Conservation (phyloP, 2,888 invertebrate genomes). For the Drosophila trichaetosa region DNA sequence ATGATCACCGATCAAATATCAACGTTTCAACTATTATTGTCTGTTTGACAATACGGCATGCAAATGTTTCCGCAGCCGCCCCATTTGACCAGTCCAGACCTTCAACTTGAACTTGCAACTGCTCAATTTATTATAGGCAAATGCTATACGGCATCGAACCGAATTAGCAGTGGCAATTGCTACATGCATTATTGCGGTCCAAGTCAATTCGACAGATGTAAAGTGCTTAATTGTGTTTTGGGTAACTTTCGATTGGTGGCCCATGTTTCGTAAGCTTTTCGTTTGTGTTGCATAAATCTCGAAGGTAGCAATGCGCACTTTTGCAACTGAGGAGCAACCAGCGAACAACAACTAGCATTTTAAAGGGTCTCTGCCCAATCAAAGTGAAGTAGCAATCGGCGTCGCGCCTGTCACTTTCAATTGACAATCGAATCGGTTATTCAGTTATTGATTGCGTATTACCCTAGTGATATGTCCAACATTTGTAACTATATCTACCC, state of each 20-base stretch:
- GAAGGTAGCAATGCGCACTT: constrained; percentile 5
- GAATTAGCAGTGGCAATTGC: constrained; percentile 63
- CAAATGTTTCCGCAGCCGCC: constrained; percentile 17
- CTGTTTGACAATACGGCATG: constrained; percentile 20
- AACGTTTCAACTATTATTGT: constrained; percentile 30
- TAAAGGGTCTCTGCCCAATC: constrained; percentile 20
- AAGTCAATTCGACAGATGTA: constrained; percentile 48
- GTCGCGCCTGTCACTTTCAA: constrained; percentile 49
- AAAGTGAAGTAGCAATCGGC: constrained; percentile 37
- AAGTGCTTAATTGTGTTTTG: constrained; percentile 42
- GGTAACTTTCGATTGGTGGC: constrained; percentile 5
- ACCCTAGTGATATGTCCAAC: not conserved
- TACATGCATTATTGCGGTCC: constrained; percentile 56
- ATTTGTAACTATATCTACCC: not conserved
- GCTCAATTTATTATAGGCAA: constrained; percentile 34
- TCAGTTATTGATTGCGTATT: constrained; percentile 4
- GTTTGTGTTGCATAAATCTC: not conserved
- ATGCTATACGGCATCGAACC: constrained; percentile 46
- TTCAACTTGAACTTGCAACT: constrained; percentile 67
- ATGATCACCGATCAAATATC: constrained; percentile 48
- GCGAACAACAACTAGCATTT: not conserved
- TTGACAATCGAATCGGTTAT: constrained; percentile 49
- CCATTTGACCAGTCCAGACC: constrained; percentile 30
- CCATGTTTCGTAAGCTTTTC: constrained; percentile 2
- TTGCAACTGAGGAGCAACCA: constrained; percentile 4